Evolutionary conservation across 2,888 invertebrate species (phyloP), one percentile per base, ranked within the genome.

Genomic region (Heliconius erato): DNA sequence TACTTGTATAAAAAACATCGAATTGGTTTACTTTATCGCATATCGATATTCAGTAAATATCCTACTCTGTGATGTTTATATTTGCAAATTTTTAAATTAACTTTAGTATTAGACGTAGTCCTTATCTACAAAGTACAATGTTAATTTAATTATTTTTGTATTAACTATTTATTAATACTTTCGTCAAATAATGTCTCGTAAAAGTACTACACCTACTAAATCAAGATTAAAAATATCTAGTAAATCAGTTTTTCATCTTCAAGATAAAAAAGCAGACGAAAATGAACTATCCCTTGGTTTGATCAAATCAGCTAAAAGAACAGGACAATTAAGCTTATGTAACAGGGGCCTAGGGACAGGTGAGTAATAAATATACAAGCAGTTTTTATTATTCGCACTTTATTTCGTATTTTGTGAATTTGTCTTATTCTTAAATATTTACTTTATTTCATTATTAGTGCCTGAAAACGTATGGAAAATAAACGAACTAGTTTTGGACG

Each of bases 321-420:
- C 97, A 85, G 99, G 99, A 32, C 97, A 97, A 87, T 94, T 99
- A 69, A 98, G 98, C 95, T 96, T 99, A 87, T 97, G 98, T 82
- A 97, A 97, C 86, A 97, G 97, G 90, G 98, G 97, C 87, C 94
- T 98, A 86, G 96, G 97, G 76, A 96, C 97, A 93, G 98, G 99
- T 98, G 94, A 91, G 91, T 88, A 68, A 44, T 28, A 79, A 54
- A 76, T 72, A 7, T 76, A 9, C 16, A 35, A n/a, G n/a, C 63
- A 16, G 2, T 74, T 35, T n/a, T 40, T 63, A 54, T 23, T 23
- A 54, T 14, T 4, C 26, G 12, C 44, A 16, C 3, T 14, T 26
- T 16, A 26, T 26, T 49, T 35, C 40, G 14, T 26, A 72, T 16
- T 26, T 44, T 9, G 26, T 44, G 40, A 49, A 49, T 6, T 16